Evolutionary conservation across 2,113 vertebrate species (phyloP).

Genomic region (Anas platyrhynchos): DNA sequence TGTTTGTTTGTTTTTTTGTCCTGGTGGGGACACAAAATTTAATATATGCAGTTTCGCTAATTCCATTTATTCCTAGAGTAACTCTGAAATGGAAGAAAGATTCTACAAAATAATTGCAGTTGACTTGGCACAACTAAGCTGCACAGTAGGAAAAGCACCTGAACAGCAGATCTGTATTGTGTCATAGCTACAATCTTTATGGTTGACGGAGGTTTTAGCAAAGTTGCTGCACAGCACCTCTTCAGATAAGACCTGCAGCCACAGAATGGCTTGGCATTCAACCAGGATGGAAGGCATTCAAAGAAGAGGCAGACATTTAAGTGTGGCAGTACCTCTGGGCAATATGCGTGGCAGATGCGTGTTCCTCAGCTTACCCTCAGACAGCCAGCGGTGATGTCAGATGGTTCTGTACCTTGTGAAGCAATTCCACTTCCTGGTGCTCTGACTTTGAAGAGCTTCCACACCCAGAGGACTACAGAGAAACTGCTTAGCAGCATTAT

Average conservation of each 20-base stretch:
- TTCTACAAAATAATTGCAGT: neutral
- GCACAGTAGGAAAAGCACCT: neutral
- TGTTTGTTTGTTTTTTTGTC: neutral
- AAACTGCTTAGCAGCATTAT: neutral
- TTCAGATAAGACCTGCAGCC: neutral
- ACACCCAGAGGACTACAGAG: neutral
- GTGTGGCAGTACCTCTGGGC: neutral
- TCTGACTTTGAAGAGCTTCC: neutral
- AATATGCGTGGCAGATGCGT: neutral
- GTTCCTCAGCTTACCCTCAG: accelerated
- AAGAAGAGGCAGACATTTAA: neutral
- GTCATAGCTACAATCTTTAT: neutral
- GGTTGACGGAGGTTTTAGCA: neutral
- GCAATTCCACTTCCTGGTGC: conserved; percentile 33
- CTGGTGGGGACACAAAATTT: neutral
- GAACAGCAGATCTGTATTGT: neutral
- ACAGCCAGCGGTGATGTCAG: neutral
- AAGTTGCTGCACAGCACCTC: neutral
- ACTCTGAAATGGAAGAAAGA: neutral
- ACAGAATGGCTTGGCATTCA: neutral
- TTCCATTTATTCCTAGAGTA: neutral
- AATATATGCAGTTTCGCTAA: neutral
- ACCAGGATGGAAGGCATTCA: neutral
- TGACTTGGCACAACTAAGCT: neutral
- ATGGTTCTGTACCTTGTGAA: neutral